Evolutionary conservation across 1,140 invertebrate species (phyloP).

Genomic region (Dufourea novaeangliae): DNA sequence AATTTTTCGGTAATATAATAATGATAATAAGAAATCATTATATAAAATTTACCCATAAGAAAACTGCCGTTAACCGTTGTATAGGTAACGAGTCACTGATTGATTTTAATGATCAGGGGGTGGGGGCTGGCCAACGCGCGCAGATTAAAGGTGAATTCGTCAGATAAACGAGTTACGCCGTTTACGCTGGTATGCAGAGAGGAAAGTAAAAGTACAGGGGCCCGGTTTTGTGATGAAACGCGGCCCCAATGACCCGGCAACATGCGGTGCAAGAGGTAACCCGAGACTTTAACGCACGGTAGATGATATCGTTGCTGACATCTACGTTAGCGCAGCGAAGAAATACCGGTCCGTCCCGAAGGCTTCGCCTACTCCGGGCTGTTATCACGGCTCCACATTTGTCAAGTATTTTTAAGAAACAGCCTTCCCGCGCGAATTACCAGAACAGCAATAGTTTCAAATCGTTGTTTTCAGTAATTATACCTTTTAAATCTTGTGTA

Average conservation of each 20-base stretch:
- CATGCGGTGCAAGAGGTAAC: conserved; percentile 72
- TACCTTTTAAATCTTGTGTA: neutral
- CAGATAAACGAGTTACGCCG: conserved; percentile 32
- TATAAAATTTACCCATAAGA: too few species aligned
- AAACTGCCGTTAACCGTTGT: too few species aligned
- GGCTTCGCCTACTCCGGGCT: conserved; percentile 55
- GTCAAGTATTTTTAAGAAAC: conserved; percentile 16
- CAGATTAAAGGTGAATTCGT: conserved; percentile 55
- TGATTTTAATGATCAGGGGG: neutral
- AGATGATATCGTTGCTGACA: conserved; percentile 76
- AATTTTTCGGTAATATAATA: too few species aligned
- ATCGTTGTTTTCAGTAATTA: neutral
- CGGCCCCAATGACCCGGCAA: conserved; percentile 67
- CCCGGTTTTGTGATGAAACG: conserved; percentile 70
- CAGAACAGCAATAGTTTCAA: neutral
- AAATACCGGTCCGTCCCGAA: conserved; percentile 52
- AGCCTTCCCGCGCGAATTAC: too few species aligned
- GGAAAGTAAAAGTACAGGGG: conserved; percentile 63
- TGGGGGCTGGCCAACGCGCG: neutral
- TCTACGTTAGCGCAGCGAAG: conserved; percentile 74
- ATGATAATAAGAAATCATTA: too few species aligned
- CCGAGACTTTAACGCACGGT: conserved; percentile 69
- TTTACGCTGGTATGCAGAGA: conserved; percentile 42
- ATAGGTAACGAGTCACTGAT: too few species aligned
- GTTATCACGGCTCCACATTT: conserved; percentile 35